Evolutionary conservation across 2,113 vertebrate species (phyloP).

Genomic region (Sinocyclocheilus grahami): DNA sequence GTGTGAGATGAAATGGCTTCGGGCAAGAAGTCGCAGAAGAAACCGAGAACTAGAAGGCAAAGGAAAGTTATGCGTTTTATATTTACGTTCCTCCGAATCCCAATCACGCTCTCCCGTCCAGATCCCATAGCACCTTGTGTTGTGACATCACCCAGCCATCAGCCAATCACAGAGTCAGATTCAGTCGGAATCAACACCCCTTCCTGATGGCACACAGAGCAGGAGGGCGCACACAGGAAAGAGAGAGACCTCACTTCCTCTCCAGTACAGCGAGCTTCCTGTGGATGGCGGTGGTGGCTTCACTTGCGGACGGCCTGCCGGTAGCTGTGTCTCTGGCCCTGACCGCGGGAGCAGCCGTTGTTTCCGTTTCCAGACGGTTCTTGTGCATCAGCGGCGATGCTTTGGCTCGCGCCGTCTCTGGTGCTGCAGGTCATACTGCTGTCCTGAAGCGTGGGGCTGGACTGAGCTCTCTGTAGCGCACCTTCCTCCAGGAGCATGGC

Average conservation of each 20-base stretch:
- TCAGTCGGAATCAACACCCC: slow-evolving; percentile 46
- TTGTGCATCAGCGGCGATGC: slow-evolving; percentile 68
- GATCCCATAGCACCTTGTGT: slow-evolving; percentile 30
- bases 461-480: slow-evolving; percentile 78
- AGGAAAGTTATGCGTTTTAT: slow-evolving; percentile 3
- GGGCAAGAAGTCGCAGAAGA: slow-evolving; percentile 5
- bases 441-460: slow-evolving; percentile 86
- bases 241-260: slow-evolving; percentile 41
- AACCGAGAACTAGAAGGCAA: slow-evolving; percentile 24
- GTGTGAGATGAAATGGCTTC: slow-evolving; percentile 6
- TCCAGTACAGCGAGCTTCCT: slow-evolving; percentile 45
- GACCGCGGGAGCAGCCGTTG: slow-evolving; percentile 65
- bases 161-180: slow-evolving; percentile 52
- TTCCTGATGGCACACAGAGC: slow-evolving; percentile 37
- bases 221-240: slow-evolving; percentile 44
- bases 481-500: slow-evolving; percentile 84
- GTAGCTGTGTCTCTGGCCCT: slow-evolving; percentile 82
- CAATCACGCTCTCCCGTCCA: background rate
- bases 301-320: slow-evolving; percentile 80
- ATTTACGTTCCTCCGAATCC: slow-evolving; percentile 5
- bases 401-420: slow-evolving; percentile 75
- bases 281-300: slow-evolving; percentile 60
- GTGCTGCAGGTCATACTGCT: slow-evolving; percentile 68
- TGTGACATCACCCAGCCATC: slow-evolving; percentile 44
- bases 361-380: slow-evolving; percentile 73